These are phyloP conservation scores for Apoderus coryli DNA, from an alignment of 2,888 invertebrate species.

Conservation along the genomic window DNA sequence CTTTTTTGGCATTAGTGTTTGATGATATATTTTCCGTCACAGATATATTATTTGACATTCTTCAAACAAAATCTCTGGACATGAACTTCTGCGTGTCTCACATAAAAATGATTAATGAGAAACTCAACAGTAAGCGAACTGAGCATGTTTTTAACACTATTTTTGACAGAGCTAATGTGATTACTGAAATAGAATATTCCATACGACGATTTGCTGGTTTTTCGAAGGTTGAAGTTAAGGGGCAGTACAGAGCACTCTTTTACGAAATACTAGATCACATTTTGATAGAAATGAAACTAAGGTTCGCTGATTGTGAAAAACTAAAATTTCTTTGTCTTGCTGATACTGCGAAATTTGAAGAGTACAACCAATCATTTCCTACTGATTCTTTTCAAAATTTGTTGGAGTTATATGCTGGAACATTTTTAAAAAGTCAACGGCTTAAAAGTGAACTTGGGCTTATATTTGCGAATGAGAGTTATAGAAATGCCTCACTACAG, in stretches of 20 bases:
- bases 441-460: constrained; percentile 5
- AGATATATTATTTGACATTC: constrained; percentile 13
- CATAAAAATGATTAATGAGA: constrained; percentile 10
- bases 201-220: no score
- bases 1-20: constrained; percentile 16
- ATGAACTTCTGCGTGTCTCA: constrained; percentile 16
- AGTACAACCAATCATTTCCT: background rate
- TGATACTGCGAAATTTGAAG: constrained; percentile 3
- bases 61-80: constrained; percentile 16
- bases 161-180: constrained; percentile 8
- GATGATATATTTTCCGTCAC: constrained; percentile 16
- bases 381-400: constrained; percentile 2
- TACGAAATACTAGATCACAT: constrained; percentile 5
- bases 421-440: constrained; percentile 3
- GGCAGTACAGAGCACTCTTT: constrained; percentile 5
- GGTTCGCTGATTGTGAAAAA: constrained; percentile 5
- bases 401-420: background rate
- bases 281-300: constrained; percentile 1
- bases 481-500: no score
- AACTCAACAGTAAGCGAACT: constrained; percentile 9
- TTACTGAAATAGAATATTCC: constrained; percentile 8
- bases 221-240: no score
- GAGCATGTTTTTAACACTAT: constrained; percentile 8
- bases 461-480: no score
- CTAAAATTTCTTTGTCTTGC: constrained; percentile 1